Evolutionary conservation across 2,888 invertebrate genomes (phyloP), one percentile per base, ranked within the genome.

Genomic region (Metacarcinus magister): DNA sequence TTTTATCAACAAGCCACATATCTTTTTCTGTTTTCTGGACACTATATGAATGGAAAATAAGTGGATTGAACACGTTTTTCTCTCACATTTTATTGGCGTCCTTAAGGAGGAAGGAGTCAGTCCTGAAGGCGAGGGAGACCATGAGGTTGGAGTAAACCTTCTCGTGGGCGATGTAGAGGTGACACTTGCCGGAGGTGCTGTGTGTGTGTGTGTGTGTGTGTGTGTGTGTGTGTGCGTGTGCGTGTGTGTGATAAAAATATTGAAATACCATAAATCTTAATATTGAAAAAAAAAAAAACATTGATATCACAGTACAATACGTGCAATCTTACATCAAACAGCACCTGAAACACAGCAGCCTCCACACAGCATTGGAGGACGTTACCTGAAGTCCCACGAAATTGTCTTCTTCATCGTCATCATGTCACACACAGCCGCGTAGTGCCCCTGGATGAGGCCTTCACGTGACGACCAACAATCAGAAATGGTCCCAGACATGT

Each of bases 371-470:
- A 19, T 16, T 13, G 4, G 39, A 39, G 3, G 28, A 2, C 39
- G 5, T 75, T 75, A 96, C 96, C 96, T 96, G 87, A 96, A 94
- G 43, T 96, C 96, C 96, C 96, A 96, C 16, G 96, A 91, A 8
- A 96, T 96, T 19, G 75, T 92, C 87, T 96, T 96, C 96, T 92
- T 96, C 87, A 94, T 94, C 5, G 96, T 87, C 16, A 94, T 96
- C 94, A 94, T 75, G 43, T 96, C 96, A 82, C 96, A 96, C 75
- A 96, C 90, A 43, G 89, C 96, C 1, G 96, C 96, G 46, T 92
- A 96, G 28, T 94, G 4, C 8, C 94, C 96, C 4, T 67, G 13
- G 16, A 91, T 91, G 32, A 96, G 44, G 5, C 46, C 96, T 2
- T 94, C n/a, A 0, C 96, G 46, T 5, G 82, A 82, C 54, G 92